Percentiles rank a stretch among this genome's conserved stretches.
phyloP scores from a whole-genome alignment of 2,113 vertebrate species.

The Hemicordylus capensis region DNA sequence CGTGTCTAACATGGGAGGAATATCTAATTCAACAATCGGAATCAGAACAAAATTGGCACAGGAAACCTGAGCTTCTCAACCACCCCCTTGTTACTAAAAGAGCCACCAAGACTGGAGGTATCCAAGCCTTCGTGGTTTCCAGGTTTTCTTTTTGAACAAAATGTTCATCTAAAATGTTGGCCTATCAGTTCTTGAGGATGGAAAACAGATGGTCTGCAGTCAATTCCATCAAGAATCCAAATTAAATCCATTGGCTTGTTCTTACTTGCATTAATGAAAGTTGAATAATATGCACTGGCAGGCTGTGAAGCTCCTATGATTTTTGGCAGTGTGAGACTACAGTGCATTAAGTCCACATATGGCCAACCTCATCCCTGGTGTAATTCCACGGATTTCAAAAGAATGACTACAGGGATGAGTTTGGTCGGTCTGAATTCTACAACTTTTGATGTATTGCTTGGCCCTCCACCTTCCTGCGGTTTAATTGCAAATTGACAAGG shows the following conservation, averaged over 20 bases:
- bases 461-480: background rate
- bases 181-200: conserved; percentile 37
- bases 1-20: conserved; percentile 11
- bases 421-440: background rate
- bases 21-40: conserved; percentile 10
- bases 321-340: conserved; percentile 32
- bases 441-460: background rate
- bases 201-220: conserved; percentile 70
- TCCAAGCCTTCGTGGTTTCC: conserved; percentile 34
- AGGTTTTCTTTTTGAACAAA: conserved; percentile 30
- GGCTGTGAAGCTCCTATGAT: conserved; percentile 42
- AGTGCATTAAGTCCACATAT: conserved; percentile 47
- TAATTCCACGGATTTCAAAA: background rate
- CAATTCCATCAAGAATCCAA: conserved; percentile 64
- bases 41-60: conserved; percentile 37
- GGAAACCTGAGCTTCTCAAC: conserved; percentile 31
- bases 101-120: conserved; percentile 22
- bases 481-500: background rate
- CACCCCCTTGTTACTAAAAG: background rate
- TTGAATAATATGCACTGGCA: conserved; percentile 64
- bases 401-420: background rate
- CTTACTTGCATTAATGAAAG: conserved; percentile 73
- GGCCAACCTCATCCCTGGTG: conserved; percentile 6
- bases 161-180: conserved; percentile 7
- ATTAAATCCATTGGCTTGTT: conserved; percentile 65